Evolutionary conservation across 2,888 invertebrate species (phyloP), one percentile per base, ranked within the genome.

Genomic region (Cephus sareptanus): DNA sequence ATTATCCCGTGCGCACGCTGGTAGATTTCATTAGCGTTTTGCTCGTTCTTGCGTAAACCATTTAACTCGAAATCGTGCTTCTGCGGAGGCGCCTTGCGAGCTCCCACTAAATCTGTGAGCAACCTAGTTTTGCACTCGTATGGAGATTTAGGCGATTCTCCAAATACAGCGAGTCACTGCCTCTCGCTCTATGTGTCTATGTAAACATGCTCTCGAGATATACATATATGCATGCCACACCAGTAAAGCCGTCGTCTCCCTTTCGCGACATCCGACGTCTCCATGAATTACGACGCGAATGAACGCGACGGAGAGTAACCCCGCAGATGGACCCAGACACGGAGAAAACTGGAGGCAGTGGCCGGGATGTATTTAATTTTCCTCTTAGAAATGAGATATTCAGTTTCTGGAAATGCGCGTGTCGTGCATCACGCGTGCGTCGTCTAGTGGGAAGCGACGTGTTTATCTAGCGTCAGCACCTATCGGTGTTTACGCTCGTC

Each of bases 11-110:
- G 84, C 84, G 85, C 83, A 83, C 82, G 80, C 84, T 85, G 87
- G 88, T 88, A 89, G 89, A 91, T 90, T 91, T 91, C 90, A 91
- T 91, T 91, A 91, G 90, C 89, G 88, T 87, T 87, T 87, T 88
- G 88, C 81, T 90, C 91, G 89, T 88, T 90, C 90, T 91, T 91
- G 91, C 91, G 89, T 91, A 91, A 91, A 90, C 91, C 91, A 91
- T 91, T 91, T 91, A 91, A 90, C 91, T 90, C 89, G 88, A 89
- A 90, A 89, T 90, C 88, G 89, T 88, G 90, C 89, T 90, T 89
- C 89, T 86, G 89, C 88, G 89, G 89, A 89, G 88, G 85, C 86
- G 85, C 87, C 88, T 87, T 40, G 13, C 40, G 40, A 40, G 88
- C 87, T 87, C 86, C 85, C 84, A 88, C 88, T 89, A 89, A 89